Conservation (phyloP, 1,140 invertebrate genomes). For the Triops longicaudatus region DNA sequence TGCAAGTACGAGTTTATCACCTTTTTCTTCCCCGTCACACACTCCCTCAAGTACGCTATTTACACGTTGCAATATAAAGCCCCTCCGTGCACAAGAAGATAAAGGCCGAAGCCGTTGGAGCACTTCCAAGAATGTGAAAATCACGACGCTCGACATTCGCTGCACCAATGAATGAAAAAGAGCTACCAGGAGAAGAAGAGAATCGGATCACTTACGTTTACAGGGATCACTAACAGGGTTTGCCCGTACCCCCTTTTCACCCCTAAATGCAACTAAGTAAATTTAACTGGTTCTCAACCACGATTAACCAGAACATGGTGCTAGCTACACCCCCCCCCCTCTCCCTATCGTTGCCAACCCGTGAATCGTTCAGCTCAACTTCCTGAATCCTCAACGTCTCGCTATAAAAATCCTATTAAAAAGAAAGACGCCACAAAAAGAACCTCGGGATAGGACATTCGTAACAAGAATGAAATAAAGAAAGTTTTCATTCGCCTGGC, state of each 20-base stretch:
- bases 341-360: neutral
- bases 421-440: neutral
- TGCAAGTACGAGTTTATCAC: neutral
- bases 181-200: neutral
- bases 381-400: neutral
- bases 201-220: neutral
- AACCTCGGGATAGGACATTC: neutral
- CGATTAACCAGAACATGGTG: neutral
- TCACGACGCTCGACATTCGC: neutral
- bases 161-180: neutral
- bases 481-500: conserved; percentile 5
- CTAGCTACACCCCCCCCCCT: neutral
- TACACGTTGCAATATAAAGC: neutral
- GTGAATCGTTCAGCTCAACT: neutral
- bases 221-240: neutral
- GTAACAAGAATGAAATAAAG: neutral
- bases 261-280: neutral
- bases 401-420: neutral
- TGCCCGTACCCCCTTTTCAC: neutral
- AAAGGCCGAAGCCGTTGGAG: neutral
- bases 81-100: neutral
- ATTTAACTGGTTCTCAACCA: neutral
- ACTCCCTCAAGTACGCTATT: neutral
- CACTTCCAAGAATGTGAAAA: neutral
- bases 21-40: neutral